Evolutionary conservation across 92 coral and sea anemone species (phyloP).

Genomic region (Palythoa grandis): DNA sequence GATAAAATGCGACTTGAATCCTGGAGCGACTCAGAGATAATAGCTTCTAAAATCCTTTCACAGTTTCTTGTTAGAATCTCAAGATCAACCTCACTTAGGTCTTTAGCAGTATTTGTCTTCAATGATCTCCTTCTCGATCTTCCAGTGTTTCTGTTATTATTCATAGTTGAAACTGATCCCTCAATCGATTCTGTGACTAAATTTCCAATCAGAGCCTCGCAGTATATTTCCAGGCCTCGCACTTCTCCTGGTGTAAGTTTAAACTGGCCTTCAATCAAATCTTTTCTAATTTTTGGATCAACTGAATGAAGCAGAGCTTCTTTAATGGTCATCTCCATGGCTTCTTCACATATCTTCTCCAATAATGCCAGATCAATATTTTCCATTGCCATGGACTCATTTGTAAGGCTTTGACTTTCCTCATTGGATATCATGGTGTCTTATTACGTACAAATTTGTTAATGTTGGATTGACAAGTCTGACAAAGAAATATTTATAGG

Average conservation of each 20-base stretch:
- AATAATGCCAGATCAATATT: slow-evolving; percentile 47
- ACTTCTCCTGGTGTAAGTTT: slow-evolving; percentile 75
- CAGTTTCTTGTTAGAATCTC: slow-evolving; percentile 69
- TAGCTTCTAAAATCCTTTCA: slow-evolving; percentile 76
- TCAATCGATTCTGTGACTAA: slow-evolving; percentile 68
- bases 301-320: slow-evolving; percentile 82
- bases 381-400: slow-evolving; percentile 4
- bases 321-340: slow-evolving; percentile 87
- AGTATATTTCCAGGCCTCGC: slow-evolving; percentile 73
- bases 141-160: neutral
- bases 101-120: slow-evolving; percentile 48
- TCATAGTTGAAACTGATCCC: slow-evolving; percentile 38
- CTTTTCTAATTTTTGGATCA: slow-evolving; percentile 79
- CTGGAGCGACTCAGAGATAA: slow-evolving; percentile 79
- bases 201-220: slow-evolving; percentile 79
- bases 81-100: slow-evolving; percentile 66
- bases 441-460: neutral
- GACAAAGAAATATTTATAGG: neutral
- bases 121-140: slow-evolving; percentile 5
- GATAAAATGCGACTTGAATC: slow-evolving; percentile 55
- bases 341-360: slow-evolving; percentile 88
- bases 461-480: neutral
- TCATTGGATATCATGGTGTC: slow-evolving; percentile 1
- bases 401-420: neutral
- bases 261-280: slow-evolving; percentile 68